A percentile compares a stretch with the other conserved stretches of the same genome.
Conservation (phyloP, 2,113 vertebrate genomes). For the Sisor rabdophorus region DNA sequence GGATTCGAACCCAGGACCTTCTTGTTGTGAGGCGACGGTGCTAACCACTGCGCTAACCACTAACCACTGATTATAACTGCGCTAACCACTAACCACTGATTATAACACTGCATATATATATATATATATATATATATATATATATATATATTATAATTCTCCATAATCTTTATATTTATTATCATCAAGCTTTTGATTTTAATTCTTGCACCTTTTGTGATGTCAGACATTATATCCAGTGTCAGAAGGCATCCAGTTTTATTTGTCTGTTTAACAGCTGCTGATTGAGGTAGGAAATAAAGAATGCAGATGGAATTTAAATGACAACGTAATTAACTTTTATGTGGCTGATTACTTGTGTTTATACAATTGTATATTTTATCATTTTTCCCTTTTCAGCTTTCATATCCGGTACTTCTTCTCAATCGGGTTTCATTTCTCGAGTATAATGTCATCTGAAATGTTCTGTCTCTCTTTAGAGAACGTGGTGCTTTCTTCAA, state of each 20-base stretch:
- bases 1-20: too few species aligned
- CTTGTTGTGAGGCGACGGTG: too few species aligned
- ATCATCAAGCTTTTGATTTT: neutral
- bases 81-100: too few species aligned
- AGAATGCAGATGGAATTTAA: constrained; percentile 28
- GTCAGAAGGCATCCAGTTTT: constrained; percentile 1
- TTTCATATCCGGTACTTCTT: constrained; percentile 14
- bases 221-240: neutral
- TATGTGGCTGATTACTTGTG: constrained; percentile 14
- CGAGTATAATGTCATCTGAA: constrained; percentile 29
- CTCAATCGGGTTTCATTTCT: constrained; percentile 23
- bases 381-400: constrained; percentile 30
- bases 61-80: too few species aligned
- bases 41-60: too few species aligned
- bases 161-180: too few species aligned
- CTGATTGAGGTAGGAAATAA: constrained; percentile 13
- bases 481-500: constrained; percentile 14
- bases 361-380: constrained; percentile 36
- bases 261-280: constrained; percentile 1
- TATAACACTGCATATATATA: too few species aligned
- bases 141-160: too few species aligned
- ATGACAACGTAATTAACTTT: constrained; percentile 34
- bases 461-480: constrained; percentile 23
- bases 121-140: too few species aligned
- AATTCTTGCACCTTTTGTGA: neutral